Evolutionary conservation across 2,888 invertebrate species (phyloP).

Genomic region (Chaitophorus viminalis): DNA sequence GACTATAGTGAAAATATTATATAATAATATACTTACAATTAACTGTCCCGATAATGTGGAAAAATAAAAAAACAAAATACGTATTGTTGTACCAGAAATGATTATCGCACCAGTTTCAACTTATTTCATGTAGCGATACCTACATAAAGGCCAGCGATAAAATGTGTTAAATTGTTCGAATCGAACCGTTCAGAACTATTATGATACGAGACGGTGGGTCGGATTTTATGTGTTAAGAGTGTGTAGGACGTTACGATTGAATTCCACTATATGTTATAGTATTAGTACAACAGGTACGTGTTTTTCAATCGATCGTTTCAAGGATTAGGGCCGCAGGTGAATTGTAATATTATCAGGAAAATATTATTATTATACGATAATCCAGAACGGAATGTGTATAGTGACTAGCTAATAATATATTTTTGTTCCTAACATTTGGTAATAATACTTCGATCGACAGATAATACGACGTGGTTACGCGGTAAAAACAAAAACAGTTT

Average conservation of each 20-base stretch:
- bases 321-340: conserved; percentile 1
- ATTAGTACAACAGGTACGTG: too few species aligned
- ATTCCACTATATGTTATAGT: too few species aligned
- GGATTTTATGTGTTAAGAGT: not conserved
- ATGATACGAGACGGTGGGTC: not conserved
- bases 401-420: not conserved
- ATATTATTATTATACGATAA: conserved; percentile 7
- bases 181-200: too few species aligned
- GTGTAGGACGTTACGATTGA: not conserved
- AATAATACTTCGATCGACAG: not conserved
- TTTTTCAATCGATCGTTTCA: too few species aligned
- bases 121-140: not conserved
- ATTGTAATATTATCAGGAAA: not conserved
- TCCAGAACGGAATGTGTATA: not conserved
- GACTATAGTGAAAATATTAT: not conserved
- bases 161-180: not conserved
- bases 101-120: not conserved
- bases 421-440: not conserved
- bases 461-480: not conserved
- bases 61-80: not conserved
- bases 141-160: not conserved
- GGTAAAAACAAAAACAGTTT: not conserved
- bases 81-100: not conserved
- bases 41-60: not conserved
- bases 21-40: not conserved